Evolutionary conservation across 1,140 invertebrate genomes (phyloP), one percentile per base, ranked within the genome.

Genomic region (Drosophila funebris): DNA sequence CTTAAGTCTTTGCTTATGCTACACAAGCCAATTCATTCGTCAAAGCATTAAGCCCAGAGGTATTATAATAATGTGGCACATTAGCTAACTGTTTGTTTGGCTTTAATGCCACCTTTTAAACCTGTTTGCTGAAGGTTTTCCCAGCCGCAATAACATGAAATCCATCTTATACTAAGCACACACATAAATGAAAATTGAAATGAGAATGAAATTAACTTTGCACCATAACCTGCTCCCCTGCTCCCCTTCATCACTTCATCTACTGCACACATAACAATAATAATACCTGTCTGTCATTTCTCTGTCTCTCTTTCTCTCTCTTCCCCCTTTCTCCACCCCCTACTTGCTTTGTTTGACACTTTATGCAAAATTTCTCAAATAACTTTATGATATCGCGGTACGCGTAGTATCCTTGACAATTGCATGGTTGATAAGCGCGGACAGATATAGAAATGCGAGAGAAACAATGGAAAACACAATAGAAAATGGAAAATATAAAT

Each of bases 171-270:
- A 53, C 52, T 64, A 71, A 71, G 43, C 60, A 71, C 68, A 66
- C 68, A 71, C 50, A 64, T 46, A 24, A 64, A 77, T 64, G 68
- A 27, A 22, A 73, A 64, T 53, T 56, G 63, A 76, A 84, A 85
- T 78, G 82, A 58, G 72, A 71, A 74, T 81, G 66, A 60, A 78
- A 85, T 87, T 85, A 82, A 70, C 60, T 76, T 87, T 64, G 48
- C 58, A 60, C 14, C 24, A 18, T n/a, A n/a, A n/a, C n/a, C n/a
- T n/a, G n/a, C 29, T 27, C 27, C 16, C 2, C 6, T 13, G 24
- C 13, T 43, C 29, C 31, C 27, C 13, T 11, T 36, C 13, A 7
- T 24, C 20, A 18, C 16, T n/a, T n/a, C n/a, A n/a, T 7, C 27
- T 36, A 36, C 52, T 67, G n/a, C 13, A 36, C 44, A 58, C 29